Evolutionary conservation across 2,797 vertebrate species (phyloP).

Genomic region (Myotis vivesi): DNA sequence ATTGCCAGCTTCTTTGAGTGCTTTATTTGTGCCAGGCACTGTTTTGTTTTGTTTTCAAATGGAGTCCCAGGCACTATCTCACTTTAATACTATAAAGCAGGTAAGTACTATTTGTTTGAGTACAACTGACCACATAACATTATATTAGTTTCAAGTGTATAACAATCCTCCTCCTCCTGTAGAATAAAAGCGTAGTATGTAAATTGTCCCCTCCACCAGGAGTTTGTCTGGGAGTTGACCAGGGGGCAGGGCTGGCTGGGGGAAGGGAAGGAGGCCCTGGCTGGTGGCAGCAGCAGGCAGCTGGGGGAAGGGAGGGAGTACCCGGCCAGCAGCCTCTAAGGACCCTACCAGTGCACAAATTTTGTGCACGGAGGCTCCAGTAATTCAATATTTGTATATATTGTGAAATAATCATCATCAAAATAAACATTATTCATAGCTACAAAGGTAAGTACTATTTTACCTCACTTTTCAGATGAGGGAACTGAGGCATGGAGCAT

Average conservation of each 20-base stretch:
- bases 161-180: background rate
- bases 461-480: background rate
- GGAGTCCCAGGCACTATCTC: background rate
- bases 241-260: no score
- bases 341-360: no score
- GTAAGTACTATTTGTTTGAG: background rate
- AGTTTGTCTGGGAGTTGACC: no score
- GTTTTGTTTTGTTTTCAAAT: background rate
- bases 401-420: background rate
- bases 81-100: background rate
- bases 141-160: background rate
- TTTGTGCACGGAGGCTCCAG: background rate
- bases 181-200: no score
- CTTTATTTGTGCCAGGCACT: background rate
- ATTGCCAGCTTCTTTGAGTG: background rate
- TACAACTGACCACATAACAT: background rate
- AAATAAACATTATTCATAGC: background rate
- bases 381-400: background rate
- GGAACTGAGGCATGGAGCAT: background rate
- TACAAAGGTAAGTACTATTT: background rate
- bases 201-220: no score
- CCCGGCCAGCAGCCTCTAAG: no score
- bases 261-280: no score
- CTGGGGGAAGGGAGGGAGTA: no score
- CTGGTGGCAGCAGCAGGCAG: no score